A percentile compares a stretch with the other conserved stretches of the same genome.
These are phyloP conservation scores for Stomatorhinus walkeri DNA, from an alignment of 2,797 vertebrate genomes.

Conservation along the genomic window DNA sequence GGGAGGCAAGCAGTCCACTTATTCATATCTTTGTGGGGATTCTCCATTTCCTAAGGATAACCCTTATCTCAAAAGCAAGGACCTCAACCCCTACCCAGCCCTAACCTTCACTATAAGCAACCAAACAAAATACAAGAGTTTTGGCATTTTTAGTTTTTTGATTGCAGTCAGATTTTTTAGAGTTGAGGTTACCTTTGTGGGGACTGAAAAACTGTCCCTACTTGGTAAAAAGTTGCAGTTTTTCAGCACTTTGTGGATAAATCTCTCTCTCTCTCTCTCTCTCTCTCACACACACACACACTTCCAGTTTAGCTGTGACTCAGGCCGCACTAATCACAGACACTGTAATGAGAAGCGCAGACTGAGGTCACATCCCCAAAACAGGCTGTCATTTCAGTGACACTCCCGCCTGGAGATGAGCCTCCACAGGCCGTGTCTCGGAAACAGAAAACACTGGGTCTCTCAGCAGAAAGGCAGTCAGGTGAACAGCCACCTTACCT, in stretches of 20 bases:
- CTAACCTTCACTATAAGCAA: background rate
- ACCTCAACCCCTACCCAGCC: background rate
- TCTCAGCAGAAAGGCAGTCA: background rate
- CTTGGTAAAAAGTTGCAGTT: background rate
- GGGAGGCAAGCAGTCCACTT: background rate
- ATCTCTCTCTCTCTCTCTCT: background rate
- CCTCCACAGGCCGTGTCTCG: background rate
- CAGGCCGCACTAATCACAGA: background rate
- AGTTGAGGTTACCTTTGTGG: background rate
- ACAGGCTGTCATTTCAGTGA: background rate
- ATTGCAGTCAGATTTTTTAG: background rate
- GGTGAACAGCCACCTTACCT: constrained; percentile 58
- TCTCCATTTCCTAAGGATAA: background rate
- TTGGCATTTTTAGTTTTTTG: background rate
- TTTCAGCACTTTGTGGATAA: constrained; percentile 10
- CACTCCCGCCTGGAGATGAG: background rate
- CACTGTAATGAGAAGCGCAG: background rate
- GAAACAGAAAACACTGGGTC: background rate
- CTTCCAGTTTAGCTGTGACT: background rate
- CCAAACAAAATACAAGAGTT: background rate
- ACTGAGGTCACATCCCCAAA: background rate
- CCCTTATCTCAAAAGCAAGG: background rate
- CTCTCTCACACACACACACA: background rate
- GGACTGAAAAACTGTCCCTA: background rate
- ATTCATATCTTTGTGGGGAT: background rate